phyloP scores from a whole-genome alignment of 2,113 vertebrate genomes.

The Vireo altiloquus region DNA sequence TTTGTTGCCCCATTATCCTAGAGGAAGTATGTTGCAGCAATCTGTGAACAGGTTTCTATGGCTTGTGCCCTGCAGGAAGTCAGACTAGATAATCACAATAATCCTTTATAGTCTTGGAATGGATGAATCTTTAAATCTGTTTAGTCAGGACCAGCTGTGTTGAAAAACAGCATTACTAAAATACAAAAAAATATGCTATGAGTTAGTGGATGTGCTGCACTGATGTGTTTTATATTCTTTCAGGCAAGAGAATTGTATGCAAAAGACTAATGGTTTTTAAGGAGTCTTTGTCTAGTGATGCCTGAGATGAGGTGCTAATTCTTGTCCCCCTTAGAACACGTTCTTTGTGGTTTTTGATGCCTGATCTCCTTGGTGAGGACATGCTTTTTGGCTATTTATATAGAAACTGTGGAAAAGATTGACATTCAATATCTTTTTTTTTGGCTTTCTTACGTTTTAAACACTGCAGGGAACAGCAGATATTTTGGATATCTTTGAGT shows the following conservation, averaged over 20 bases:
- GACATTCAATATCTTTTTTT: not conserved
- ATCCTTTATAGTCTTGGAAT: constrained; percentile 51
- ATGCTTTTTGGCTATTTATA: not conserved
- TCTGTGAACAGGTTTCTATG: constrained; percentile 10
- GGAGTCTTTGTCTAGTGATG: not conserved
- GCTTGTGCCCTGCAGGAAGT: constrained; percentile 37
- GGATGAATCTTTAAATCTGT: constrained; percentile 61
- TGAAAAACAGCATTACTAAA: constrained; percentile 30
- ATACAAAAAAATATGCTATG: not conserved
- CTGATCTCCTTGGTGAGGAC: not conserved
- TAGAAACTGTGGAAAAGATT: not conserved
- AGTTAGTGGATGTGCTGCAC: not conserved
- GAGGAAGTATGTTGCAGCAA: not conserved
- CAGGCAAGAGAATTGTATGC: not conserved
- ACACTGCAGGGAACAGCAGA: not conserved
- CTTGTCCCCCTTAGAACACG: not conserved
- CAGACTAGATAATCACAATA: constrained; percentile 46
- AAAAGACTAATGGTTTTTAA: not conserved
- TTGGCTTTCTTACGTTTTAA: not conserved
- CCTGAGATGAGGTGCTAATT: not conserved
- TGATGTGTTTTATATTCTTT: not conserved
- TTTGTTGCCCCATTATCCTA: not conserved
- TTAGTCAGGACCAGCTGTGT: constrained; percentile 56
- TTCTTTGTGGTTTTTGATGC: not conserved
- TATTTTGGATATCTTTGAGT: not conserved